Conservation (phyloP, 2,113 vertebrate genomes). For the Pachypanchax playfairii region DNA sequence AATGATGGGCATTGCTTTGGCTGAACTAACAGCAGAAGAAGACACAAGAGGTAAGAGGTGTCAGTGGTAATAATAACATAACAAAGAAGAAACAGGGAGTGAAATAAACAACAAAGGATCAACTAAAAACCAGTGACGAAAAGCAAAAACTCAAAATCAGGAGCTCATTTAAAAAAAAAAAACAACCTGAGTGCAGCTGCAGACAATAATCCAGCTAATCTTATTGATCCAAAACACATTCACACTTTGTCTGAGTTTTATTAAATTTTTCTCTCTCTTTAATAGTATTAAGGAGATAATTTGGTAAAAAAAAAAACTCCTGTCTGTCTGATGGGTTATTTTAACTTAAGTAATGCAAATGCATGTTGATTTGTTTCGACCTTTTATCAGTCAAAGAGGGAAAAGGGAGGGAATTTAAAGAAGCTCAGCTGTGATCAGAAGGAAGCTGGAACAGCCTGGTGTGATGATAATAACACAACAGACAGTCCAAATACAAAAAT, state of each 20-base stretch:
- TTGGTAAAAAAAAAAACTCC: conserved; percentile 16
- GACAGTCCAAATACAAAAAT: not conserved
- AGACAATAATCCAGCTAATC: conserved; percentile 9
- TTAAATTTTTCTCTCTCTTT: conserved; percentile 33
- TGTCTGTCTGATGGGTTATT: conserved; percentile 34
- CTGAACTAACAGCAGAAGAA: conserved; percentile 74
- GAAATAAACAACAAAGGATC: not conserved
- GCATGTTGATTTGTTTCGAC: conserved; percentile 22
- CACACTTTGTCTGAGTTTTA: conserved; percentile 1
- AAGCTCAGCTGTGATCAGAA: conserved; percentile 18
- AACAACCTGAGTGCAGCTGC: conserved; percentile 3
- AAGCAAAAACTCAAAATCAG: not conserved
- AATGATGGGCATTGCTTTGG: conserved; percentile 91
- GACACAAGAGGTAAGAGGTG: not conserved
- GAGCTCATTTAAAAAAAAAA: not conserved
- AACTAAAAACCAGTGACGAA: not conserved
- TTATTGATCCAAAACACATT: not conserved
- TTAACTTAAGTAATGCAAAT: too few relatives aligned
- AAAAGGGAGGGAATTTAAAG: conserved; percentile 36
- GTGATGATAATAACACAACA: conserved; percentile 4
- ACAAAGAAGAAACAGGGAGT: not conserved
- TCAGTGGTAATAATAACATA: not conserved
- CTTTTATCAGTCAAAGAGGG: conserved; percentile 15
- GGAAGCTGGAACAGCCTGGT: conserved; percentile 7
- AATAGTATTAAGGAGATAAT: conserved; percentile 10